phyloP scores from a whole-genome alignment of 1,140 invertebrate species.

The Euwallacea fornicatus region DNA sequence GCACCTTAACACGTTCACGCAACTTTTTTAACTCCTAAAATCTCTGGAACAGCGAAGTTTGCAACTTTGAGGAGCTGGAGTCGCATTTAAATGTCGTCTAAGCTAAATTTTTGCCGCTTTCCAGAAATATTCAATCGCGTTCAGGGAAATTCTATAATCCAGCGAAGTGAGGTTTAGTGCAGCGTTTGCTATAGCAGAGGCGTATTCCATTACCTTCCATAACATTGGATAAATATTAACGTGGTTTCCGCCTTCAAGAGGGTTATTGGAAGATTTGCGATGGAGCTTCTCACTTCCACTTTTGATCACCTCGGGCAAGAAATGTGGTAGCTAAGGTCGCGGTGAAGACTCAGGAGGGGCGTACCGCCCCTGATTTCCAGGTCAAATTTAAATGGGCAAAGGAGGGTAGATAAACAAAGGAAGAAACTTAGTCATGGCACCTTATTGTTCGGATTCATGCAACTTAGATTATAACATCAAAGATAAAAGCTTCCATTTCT shows the following conservation, averaged over 20 bases:
- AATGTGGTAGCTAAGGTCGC: too few relatives aligned
- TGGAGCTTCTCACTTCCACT: background rate
- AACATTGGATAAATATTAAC: too few relatives aligned
- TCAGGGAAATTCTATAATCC: conserved; percentile 22
- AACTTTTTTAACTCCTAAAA: conserved; percentile 28
- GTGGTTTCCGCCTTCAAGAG: too few relatives aligned
- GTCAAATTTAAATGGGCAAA: conserved; percentile 19
- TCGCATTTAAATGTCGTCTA: conserved; percentile 29
- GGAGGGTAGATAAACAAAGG: conserved; percentile 27
- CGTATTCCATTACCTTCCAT: background rate
- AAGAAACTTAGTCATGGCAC: conserved; percentile 26
- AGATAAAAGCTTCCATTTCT: too few relatives aligned
- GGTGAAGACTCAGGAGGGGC: background rate
- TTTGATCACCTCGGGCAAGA: too few relatives aligned
- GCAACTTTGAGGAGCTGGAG: conserved; percentile 14
- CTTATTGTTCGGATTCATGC: conserved; percentile 27
- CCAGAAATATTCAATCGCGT: conserved; percentile 23
- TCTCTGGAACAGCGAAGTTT: conserved; percentile 20
- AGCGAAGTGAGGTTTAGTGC: conserved; percentile 6
- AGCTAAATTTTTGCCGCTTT: conserved; percentile 29
- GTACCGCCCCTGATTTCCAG: conserved; percentile 9
- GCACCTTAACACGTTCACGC: conserved; percentile 29
- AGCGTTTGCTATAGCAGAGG: conserved; percentile 3
- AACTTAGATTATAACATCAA: conserved; percentile 26
- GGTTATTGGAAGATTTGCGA: background rate